A percentile compares a stretch with the other conserved stretches of the same genome.
phyloP scores from a whole-genome alignment of 2,888 invertebrate genomes.

The Nymphalis urticae region DNA sequence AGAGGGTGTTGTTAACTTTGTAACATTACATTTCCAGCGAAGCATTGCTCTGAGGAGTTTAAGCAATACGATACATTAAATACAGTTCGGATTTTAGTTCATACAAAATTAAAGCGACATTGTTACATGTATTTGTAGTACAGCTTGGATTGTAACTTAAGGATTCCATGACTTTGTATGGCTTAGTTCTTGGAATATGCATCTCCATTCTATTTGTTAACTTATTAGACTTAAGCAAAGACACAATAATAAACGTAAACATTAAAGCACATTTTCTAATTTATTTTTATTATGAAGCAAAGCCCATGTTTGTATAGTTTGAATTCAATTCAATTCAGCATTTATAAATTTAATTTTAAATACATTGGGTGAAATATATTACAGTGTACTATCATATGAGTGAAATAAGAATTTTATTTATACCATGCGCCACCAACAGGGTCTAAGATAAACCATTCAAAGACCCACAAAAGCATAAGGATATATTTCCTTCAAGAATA shows the following conservation, averaged over 20 bases:
- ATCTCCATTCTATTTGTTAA: background rate
- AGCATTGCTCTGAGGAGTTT: background rate
- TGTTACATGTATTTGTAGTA: slow-evolving; percentile 15
- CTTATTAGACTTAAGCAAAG: background rate
- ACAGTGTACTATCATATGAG: too few species aligned
- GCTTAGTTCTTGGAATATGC: slow-evolving; percentile 2
- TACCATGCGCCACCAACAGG: too few species aligned
- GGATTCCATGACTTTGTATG: background rate
- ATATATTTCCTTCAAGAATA: too few species aligned
- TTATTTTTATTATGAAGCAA: background rate
- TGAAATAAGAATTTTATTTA: background rate
- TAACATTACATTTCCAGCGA: background rate
- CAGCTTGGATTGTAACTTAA: slow-evolving; percentile 9
- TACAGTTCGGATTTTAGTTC: slow-evolving; percentile 26
- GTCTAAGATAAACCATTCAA: too few species aligned
- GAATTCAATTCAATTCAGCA: too few species aligned
- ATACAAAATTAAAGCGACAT: slow-evolving; percentile 31
- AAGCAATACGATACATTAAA: slow-evolving; percentile 24
- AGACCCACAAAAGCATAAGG: too few species aligned
- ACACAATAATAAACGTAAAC: too few species aligned
- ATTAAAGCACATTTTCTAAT: background rate
- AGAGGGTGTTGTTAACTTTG: background rate
- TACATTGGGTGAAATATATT: too few species aligned
- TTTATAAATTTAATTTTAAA: too few species aligned
- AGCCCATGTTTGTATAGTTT: too few species aligned